Evolutionary conservation across 35 echinoderm and acorn worm species (phyloP), one percentile per base, ranked within the genome.

Genomic region (Stichopus chloronotus): DNA sequence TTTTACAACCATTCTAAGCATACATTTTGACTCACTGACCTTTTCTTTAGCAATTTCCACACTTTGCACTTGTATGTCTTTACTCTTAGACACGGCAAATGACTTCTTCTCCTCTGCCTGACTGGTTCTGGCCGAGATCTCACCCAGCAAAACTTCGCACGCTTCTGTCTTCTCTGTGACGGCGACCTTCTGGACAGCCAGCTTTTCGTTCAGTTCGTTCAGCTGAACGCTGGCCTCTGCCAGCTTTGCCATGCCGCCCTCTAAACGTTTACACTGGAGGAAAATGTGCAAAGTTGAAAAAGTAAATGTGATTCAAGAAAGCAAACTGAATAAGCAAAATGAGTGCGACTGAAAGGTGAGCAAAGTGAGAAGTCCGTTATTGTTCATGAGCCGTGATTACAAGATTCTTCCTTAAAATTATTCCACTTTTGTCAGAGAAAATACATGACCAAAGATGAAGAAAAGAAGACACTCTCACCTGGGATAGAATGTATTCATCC

Each of bases 191-290:
- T 99, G 97, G 0, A 99, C 95, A 4, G 97, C 97, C 19, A 99
- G 88, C 74, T 99, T 96, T 85, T 99, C 97, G 78, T 99, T 99
- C 5, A 99, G 94, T 55, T 99, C 97, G 79, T 99, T 99, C 52
- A 99, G 81, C 90, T 99, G 97, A 8, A 96, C 94, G 80, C 97
- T 99, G 78, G 97, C 95, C 79, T 96, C 95, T 19, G 89, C 93
- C 0, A 96, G 89, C 76, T 99, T 99, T 54, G 95, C 84, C 97
- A 99, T 99, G 84, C 97, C 97, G 59, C 97, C 95, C 91, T 96
- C 95, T 61, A 98, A 93, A 96, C 97, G 97, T 84, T 96, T 95
- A 77, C 97, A 96, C 97, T 96, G 24, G 22, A 12, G 53, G 53
- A 16, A 55, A 54, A 85, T 55, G 57, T 2, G 7, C 5, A n/a